Conservation (phyloP, 1,140 invertebrate genomes). For the Drosophila triauraria region DNA sequence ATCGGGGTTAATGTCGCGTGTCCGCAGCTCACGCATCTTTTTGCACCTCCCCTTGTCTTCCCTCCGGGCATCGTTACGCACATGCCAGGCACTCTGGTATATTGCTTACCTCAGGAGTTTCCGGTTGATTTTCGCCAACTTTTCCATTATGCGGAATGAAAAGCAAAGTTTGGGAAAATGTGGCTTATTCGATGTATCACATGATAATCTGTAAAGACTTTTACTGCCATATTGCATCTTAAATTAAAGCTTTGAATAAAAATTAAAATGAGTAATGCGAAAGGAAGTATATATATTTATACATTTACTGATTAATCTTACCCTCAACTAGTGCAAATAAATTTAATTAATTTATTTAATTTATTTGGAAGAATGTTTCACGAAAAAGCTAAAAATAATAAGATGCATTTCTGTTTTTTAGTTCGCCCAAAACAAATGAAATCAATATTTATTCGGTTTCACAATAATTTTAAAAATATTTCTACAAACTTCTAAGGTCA, state of each 20-base stretch:
- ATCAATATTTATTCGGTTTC: no score
- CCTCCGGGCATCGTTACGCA: conserved; percentile 19
- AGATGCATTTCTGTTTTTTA: no score
- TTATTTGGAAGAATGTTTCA: no score
- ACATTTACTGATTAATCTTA: no score
- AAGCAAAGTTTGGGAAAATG: conserved; percentile 16
- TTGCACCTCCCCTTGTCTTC: background rate
- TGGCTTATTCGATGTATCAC: conserved; percentile 1
- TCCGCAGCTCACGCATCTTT: conserved; percentile 27
- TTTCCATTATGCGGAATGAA: conserved; percentile 66
- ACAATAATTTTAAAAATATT: no score
- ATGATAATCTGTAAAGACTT: conserved; percentile 19
- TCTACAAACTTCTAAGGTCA: no score
- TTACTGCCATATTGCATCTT: conserved; percentile 17
- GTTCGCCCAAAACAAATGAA: no score
- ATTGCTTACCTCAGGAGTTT: conserved; percentile 39
- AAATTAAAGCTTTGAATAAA: background rate
- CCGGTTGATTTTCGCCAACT: conserved; percentile 36
- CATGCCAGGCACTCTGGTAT: conserved; percentile 25
- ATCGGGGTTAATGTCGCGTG: conserved; percentile 37
- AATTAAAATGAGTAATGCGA: no score
- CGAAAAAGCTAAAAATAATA: no score
- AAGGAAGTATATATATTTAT: no score
- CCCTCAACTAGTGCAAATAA: no score
- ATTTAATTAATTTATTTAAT: no score